Conservation (phyloP, 1,140 invertebrate genomes). For the Augochlora pura region DNA sequence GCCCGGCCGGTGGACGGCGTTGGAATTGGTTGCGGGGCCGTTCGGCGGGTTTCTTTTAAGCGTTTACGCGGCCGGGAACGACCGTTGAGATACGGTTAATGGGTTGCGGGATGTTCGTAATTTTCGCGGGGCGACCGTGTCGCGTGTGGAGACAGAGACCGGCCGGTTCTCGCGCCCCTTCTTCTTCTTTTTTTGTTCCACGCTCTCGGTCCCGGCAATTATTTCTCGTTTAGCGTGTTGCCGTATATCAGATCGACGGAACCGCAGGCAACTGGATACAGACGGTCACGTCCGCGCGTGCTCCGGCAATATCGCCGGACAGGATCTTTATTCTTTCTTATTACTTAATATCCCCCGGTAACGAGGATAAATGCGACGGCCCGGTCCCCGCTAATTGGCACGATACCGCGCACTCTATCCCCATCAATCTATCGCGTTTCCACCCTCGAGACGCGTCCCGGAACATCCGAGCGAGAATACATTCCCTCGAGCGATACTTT, state of each 20-base stretch:
- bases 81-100: too few species aligned
- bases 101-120: background rate
- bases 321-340: slow-evolving; percentile 65
- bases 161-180: background rate
- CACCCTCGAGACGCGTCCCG: background rate
- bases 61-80: too few species aligned
- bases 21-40: background rate
- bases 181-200: slow-evolving; percentile 23
- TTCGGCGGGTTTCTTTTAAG: too few species aligned
- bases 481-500: background rate
- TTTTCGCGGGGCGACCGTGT: background rate
- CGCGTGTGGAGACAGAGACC: background rate
- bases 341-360: slow-evolving; percentile 61
- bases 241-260: slow-evolving; percentile 59
- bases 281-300: slow-evolving; percentile 51
- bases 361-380: slow-evolving; percentile 58
- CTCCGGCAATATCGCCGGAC: slow-evolving; percentile 54
- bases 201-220: slow-evolving; percentile 37
- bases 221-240: slow-evolving; percentile 56
- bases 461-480: slow-evolving; percentile 5
- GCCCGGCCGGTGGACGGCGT: background rate
- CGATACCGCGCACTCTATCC: slow-evolving; percentile 23
- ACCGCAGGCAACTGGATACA: slow-evolving; percentile 30
- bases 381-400: slow-evolving; percentile 45
- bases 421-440: slow-evolving; percentile 23